These are phyloP conservation scores for Pollenia angustigena DNA, from an alignment of 2,888 invertebrate species.

Conservation along the genomic window DNA sequence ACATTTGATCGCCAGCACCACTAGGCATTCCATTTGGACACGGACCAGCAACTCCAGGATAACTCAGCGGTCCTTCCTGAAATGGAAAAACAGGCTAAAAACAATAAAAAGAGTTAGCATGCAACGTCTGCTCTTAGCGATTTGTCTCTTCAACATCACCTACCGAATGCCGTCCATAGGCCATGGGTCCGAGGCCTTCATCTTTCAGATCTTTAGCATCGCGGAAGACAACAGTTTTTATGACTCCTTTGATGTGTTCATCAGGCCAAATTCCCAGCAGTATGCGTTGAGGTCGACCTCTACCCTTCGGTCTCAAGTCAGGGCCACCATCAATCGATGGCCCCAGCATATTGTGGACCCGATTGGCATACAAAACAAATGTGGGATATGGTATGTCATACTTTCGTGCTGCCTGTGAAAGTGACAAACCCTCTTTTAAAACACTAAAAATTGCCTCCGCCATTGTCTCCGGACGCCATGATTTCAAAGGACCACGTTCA, in stretches of 20 bases:
- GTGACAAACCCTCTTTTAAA: slow-evolving; percentile 93
- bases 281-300: slow-evolving; percentile 95
- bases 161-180: slow-evolving; percentile 87
- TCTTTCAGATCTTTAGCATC: slow-evolving; percentile 93
- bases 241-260: slow-evolving; percentile 96
- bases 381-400: slow-evolving; percentile 98
- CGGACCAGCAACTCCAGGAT: slow-evolving; percentile 85
- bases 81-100: slow-evolving; percentile 85
- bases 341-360: slow-evolving; percentile 97
- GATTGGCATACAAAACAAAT: slow-evolving; percentile 95
- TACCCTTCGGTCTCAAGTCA: slow-evolving; percentile 95
- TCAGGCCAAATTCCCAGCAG: slow-evolving; percentile 96
- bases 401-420: slow-evolving; percentile 96
- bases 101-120: slow-evolving; percentile 70
- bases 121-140: slow-evolving; percentile 71
- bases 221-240: slow-evolving; percentile 95
- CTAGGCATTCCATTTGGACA: slow-evolving; percentile 85
- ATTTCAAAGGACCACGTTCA: slow-evolving; percentile 95
- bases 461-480: slow-evolving; percentile 97
- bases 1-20: slow-evolving; percentile 84
- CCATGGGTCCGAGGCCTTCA: slow-evolving; percentile 85
- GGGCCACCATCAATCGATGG: slow-evolving; percentile 96
- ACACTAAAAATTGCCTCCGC: slow-evolving; percentile 97
- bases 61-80: slow-evolving; percentile 87
- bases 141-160: slow-evolving; percentile 82